These are phyloP conservation scores for Macropis europaea DNA, from an alignment of 2,888 invertebrate species.

Conservation along the genomic window DNA sequence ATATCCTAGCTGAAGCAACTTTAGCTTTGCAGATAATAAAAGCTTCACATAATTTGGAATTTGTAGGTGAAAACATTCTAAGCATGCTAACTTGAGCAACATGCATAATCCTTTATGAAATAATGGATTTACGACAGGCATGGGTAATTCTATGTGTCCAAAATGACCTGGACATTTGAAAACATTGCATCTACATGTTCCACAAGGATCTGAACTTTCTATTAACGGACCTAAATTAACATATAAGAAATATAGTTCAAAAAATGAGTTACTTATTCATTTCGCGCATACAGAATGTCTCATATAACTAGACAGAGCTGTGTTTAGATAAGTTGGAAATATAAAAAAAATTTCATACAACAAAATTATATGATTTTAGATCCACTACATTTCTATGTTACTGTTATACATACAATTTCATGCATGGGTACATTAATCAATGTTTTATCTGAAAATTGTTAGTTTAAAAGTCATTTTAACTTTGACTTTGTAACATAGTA, in stretches of 20 bases:
- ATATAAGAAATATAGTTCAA: not conserved
- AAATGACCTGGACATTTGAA: conserved; percentile 94
- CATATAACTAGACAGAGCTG: no score
- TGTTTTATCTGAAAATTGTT: no score
- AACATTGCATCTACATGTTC: conserved; percentile 87
- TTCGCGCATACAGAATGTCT: no score
- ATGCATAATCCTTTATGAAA: conserved; percentile 88
- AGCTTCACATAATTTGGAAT: conserved; percentile 82
- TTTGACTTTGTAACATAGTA: no score
- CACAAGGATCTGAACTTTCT: conserved; percentile 83
- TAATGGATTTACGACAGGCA: conserved; percentile 94
- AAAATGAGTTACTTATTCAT: no score
- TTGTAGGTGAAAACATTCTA: conserved; percentile 87
- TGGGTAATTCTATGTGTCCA: conserved; percentile 94
- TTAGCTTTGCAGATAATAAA: conserved; percentile 85
- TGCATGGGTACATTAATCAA: no score
- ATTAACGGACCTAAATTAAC: conserved; percentile 42
- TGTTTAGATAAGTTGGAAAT: no score
- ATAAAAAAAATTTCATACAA: no score
- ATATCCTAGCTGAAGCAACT: conserved; percentile 87
- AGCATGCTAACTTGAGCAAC: conserved; percentile 86
- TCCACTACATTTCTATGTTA: no score
- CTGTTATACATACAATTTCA: no score
- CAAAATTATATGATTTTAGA: no score
- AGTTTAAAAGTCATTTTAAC: no score